phyloP scores from a whole-genome alignment of 2,888 invertebrate genomes.

The Bhutanitis thaidina region DNA sequence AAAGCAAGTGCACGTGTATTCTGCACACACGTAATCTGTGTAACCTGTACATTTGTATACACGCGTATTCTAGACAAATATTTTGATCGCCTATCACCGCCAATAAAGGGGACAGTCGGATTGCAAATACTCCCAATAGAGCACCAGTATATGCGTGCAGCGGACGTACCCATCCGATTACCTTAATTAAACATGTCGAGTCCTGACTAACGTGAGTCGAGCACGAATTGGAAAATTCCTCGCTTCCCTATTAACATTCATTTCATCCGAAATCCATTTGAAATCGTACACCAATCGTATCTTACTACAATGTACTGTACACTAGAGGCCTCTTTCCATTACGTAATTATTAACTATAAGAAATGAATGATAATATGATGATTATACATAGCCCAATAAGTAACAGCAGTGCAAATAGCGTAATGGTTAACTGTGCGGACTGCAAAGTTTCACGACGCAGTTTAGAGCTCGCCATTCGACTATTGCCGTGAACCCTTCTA shows the following conservation, averaged over 20 bases:
- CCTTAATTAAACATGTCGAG: slow-evolving; percentile 20
- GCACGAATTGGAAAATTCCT: slow-evolving; percentile 18
- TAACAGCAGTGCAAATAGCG: too few species aligned
- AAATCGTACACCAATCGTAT: too few species aligned
- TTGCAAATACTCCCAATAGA: slow-evolving; percentile 8
- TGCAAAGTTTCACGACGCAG: too few species aligned
- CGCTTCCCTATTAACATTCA: slow-evolving; percentile 17
- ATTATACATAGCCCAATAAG: too few species aligned
- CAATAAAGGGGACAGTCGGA: neutral
- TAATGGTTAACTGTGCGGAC: too few species aligned
- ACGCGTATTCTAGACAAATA: neutral
- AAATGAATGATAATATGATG: too few species aligned
- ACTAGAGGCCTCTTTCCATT: too few species aligned
- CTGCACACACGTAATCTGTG: neutral
- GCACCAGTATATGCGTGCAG: neutral
- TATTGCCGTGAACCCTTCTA: too few species aligned
- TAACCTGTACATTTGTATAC: neutral
- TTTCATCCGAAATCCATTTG: neutral
- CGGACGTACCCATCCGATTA: slow-evolving; percentile 19
- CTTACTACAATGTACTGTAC: too few species aligned
- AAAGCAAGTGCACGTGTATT: neutral
- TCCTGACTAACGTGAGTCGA: slow-evolving; percentile 3
- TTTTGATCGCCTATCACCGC: neutral
- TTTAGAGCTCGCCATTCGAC: too few species aligned
- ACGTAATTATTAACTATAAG: too few species aligned